Evolutionary conservation across 1,140 invertebrate species (phyloP).

Genomic region (silkworm (Bombyx mori)): ASM3026992v2 NC_085119.1:7883001-7883500

Average conservation of each 20-base stretch:
- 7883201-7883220: slow-evolving; percentile 58
- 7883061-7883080: slow-evolving; percentile 5
- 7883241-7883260: slow-evolving; percentile 69
- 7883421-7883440: no score
- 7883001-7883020: slow-evolving; percentile 9
- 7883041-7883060: slow-evolving; percentile 8
- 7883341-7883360: no score
- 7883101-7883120: slow-evolving; percentile 37
- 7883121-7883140: slow-evolving; percentile 70
- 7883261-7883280: slow-evolving; percentile 70
- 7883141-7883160: slow-evolving; percentile 70
- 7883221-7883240: slow-evolving; percentile 43
- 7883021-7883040: slow-evolving; percentile 5
- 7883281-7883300: slow-evolving; percentile 59
- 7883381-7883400: no score
- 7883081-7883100: slow-evolving; percentile 4
- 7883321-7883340: neutral
- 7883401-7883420: no score
- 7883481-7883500: no score
- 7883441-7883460: no score
- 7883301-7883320: slow-evolving; percentile 47
- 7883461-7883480: no score
- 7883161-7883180: slow-evolving; percentile 66
- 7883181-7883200: slow-evolving; percentile 67
- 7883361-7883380: no score